These are phyloP conservation scores for Cyclargus thomasi DNA, from an alignment of 1,140 invertebrate species.

Conservation along the genomic window DNA sequence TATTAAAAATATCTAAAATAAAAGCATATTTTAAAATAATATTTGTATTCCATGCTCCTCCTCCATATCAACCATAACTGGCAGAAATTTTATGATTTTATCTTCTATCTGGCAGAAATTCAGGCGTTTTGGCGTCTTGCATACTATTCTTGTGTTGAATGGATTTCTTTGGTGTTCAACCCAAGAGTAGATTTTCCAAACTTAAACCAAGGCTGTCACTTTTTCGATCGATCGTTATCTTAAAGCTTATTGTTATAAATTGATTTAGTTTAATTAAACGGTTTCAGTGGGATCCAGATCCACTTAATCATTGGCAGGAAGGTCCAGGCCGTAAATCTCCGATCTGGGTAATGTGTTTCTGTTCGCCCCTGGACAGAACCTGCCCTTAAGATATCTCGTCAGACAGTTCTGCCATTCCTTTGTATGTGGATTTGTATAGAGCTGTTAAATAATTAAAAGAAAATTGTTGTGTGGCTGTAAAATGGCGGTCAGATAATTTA, in stretches of 20 bases:
- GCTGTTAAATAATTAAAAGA: conserved; percentile 19
- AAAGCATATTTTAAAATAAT: too few relatives aligned
- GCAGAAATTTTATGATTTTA: too few relatives aligned
- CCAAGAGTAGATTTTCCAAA: too few relatives aligned
- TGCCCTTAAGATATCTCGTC: conserved; percentile 71
- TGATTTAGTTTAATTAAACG: conserved; percentile 1
- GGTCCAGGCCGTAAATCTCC: conserved; percentile 62
- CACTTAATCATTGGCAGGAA: conserved; percentile 37
- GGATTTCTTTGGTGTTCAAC: too few relatives aligned
- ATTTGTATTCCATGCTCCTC: too few relatives aligned
- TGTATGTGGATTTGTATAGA: conserved; percentile 29
- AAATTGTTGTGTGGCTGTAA: too few relatives aligned
- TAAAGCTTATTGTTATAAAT: background rate
- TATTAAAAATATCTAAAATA: too few relatives aligned
- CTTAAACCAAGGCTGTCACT: background rate
- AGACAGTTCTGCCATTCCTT: conserved; percentile 62
- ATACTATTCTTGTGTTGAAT: too few relatives aligned
- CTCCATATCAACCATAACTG: too few relatives aligned
- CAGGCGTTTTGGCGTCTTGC: too few relatives aligned
- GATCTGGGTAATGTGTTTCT: conserved; percentile 73
- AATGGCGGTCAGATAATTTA: too few relatives aligned
- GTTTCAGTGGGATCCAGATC: background rate
- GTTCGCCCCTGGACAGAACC: conserved; percentile 71
- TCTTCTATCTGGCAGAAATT: too few relatives aligned
- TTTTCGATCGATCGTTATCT: background rate